Evolutionary conservation across 2,888 invertebrate species (phyloP).

Genomic region (Belgica antarctica): DNA sequence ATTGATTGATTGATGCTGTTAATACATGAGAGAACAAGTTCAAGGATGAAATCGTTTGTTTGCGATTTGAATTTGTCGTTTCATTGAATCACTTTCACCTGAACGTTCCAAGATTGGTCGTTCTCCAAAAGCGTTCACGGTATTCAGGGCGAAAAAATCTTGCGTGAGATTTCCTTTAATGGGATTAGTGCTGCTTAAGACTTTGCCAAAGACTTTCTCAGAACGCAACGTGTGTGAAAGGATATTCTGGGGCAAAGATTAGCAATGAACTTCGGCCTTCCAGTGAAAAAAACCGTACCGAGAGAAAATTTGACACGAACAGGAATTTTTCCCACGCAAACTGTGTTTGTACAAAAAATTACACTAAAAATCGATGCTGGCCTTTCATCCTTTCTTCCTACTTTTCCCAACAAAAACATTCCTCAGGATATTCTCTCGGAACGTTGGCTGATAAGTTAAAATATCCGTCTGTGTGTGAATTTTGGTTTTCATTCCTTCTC

Average conservation of each 20-base stretch:
- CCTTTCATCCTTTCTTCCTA: background rate
- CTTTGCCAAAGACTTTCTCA: background rate
- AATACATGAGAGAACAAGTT: constrained; percentile 18
- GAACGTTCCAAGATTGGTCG: background rate
- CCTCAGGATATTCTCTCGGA: background rate
- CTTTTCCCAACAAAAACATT: constrained; percentile 13
- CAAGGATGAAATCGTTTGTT: constrained; percentile 9
- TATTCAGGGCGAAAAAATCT: too few species aligned
- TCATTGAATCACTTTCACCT: background rate
- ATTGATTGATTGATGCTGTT: constrained; percentile 8
- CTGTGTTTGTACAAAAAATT: constrained; percentile 14
- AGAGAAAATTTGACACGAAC: background rate
- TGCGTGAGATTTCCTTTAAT: background rate
- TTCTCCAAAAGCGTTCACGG: background rate
- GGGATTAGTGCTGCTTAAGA: background rate
- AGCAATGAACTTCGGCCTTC: background rate
- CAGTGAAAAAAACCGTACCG: background rate
- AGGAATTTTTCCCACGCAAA: constrained; percentile 10
- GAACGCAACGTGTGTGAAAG: constrained; percentile 17
- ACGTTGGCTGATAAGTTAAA: background rate
- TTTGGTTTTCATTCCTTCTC: background rate
- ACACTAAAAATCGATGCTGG: background rate
- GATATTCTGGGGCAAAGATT: background rate
- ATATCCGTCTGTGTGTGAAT: background rate
- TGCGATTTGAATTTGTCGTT: constrained; percentile 1